phyloP scores from a whole-genome alignment of 2,113 vertebrate genomes.

The Myrmecobius fasciatus region DNA sequence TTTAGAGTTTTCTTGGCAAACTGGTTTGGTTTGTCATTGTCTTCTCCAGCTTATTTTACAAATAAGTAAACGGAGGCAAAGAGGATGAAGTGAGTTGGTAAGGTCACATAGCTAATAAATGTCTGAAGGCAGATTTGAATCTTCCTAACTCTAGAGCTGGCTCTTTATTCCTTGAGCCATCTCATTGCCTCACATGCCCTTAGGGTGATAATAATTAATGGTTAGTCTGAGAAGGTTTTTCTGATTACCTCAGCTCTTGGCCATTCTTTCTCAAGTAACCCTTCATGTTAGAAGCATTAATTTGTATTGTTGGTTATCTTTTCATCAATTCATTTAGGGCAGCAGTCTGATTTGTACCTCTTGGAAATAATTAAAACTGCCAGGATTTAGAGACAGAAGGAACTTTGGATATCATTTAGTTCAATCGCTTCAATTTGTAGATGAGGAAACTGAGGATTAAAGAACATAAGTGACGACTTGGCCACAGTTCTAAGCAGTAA shows the following conservation, averaged over 20 bases:
- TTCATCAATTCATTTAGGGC: background rate
- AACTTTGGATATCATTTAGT: background rate
- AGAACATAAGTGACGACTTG: background rate
- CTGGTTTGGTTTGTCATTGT: background rate
- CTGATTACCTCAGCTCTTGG: background rate
- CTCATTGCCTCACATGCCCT: background rate
- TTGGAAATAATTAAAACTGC: background rate
- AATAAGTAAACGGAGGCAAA: background rate
- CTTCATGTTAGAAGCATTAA: background rate
- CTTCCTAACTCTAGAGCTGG: background rate
- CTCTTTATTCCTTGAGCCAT: background rate
- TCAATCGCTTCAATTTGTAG: background rate
- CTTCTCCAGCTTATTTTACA: background rate
- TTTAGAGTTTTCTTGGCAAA: background rate
- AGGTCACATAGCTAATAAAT: background rate
- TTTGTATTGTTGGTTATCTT: background rate
- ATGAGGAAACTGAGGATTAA: background rate
- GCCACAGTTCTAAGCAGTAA: background rate
- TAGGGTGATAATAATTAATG: background rate
- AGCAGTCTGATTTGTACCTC: background rate
- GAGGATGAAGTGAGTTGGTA: background rate
- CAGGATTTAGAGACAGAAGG: background rate
- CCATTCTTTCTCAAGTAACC: background rate
- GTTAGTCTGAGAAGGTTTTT: background rate
- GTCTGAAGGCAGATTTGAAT: background rate